Percentiles rank a stretch among this genome's conserved stretches.
Evolutionary conservation across 2,113 vertebrate genomes (phyloP).

Genomic region (Mellivora capensis): DNA sequence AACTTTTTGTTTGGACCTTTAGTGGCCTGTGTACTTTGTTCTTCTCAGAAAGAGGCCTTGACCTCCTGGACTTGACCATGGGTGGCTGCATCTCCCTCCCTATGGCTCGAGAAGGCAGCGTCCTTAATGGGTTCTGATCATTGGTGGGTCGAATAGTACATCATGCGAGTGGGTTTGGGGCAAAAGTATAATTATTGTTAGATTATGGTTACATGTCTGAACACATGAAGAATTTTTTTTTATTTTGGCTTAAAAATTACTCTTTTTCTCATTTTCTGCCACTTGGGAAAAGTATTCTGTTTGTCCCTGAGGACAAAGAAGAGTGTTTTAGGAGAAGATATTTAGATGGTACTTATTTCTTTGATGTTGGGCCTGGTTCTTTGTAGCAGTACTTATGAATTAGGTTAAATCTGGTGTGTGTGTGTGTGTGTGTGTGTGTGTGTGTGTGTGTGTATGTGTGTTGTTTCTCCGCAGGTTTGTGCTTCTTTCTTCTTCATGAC

Average conservation of each 20-base stretch:
- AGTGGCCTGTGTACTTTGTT: not conserved
- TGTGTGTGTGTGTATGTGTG: not conserved
- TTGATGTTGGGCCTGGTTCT: not conserved
- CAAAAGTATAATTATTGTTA: not conserved
- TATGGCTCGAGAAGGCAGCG: not conserved
- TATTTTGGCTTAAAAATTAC: not conserved
- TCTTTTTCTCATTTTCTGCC: not conserved
- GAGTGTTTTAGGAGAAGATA: not conserved
- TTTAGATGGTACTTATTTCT: not conserved
- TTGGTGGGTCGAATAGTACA: not conserved
- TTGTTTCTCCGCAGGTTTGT: not conserved
- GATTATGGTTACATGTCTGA: not conserved
- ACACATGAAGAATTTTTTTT: not conserved
- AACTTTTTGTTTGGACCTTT: not conserved
- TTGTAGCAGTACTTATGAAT: not conserved
- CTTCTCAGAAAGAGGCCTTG: not conserved
- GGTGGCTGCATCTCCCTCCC: not conserved
- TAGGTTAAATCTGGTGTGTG: not conserved
- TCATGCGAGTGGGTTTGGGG: not conserved
- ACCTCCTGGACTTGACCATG: rapidly evolving
- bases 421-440: not conserved
- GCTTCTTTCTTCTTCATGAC: not conserved
- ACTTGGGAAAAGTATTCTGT: not conserved
- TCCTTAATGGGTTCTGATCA: not conserved
- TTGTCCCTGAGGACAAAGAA: not conserved